These are phyloP conservation scores for Aethina tumida DNA, from an alignment of 1,140 invertebrate species.

Conservation along the genomic window DNA sequence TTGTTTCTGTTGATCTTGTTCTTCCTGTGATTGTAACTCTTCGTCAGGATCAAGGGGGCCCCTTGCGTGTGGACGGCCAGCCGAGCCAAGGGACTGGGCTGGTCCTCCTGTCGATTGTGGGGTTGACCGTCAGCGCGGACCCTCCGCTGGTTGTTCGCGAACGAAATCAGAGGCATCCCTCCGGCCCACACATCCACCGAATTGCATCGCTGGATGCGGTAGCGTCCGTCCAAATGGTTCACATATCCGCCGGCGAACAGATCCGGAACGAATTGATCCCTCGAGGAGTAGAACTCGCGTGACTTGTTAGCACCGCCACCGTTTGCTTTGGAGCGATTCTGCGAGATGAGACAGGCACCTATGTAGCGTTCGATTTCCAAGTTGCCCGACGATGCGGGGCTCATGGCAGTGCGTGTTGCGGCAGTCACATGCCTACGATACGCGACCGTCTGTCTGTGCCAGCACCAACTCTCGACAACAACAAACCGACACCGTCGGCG, in stretches of 20 bases:
- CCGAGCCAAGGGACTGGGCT: slow-evolving; percentile 45
- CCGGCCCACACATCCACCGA: slow-evolving; percentile 35
- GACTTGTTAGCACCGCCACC: slow-evolving; percentile 26
- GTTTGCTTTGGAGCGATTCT: slow-evolving; percentile 33
- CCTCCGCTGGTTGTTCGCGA: slow-evolving; percentile 20
- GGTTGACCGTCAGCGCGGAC: slow-evolving; percentile 18
- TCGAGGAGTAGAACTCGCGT: slow-evolving; percentile 23
- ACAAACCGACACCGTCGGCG: slow-evolving; percentile 11
- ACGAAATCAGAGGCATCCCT: slow-evolving; percentile 30
- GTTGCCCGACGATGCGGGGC: slow-evolving; percentile 46
- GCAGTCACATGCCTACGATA: slow-evolving; percentile 13
- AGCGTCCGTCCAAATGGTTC: no score
- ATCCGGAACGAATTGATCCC: slow-evolving; percentile 29
- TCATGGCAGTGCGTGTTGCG: slow-evolving; percentile 37
- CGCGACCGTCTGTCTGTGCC: slow-evolving; percentile 1
- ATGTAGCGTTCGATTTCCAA: slow-evolving; percentile 56
- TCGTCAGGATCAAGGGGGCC: slow-evolving; percentile 59
- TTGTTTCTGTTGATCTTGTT: slow-evolving; percentile 28
- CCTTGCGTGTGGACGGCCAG: slow-evolving; percentile 68
- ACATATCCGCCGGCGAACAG: slow-evolving; percentile 33
- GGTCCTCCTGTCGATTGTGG: slow-evolving; percentile 21
- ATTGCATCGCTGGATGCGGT: slow-evolving; percentile 14
- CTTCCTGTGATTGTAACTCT: slow-evolving; percentile 33
- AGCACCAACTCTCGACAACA: slow-evolving; percentile 7
- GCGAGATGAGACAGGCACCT: slow-evolving; percentile 52